Evolutionary conservation across 2,888 invertebrate genomes (phyloP), one percentile per base, ranked within the genome.

Genomic region (Brachyopa scutellaris): DNA sequence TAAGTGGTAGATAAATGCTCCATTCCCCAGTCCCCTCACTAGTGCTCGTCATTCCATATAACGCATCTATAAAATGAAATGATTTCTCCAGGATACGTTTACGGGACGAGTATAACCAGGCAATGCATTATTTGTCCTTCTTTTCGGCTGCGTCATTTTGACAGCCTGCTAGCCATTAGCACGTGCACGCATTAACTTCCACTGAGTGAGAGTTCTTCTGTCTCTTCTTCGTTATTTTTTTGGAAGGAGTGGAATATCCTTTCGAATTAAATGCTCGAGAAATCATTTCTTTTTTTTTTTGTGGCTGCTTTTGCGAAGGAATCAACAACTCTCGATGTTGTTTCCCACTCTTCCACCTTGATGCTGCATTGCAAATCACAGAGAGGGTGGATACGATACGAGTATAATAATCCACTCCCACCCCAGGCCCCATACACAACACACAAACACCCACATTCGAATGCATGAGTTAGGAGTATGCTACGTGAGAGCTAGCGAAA

Each of bases 101-200:
- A 53, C 26, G 3, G 4, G 4, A 26, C 26, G 26, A 26, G 26
- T 26, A 3, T 6, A n/a, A n/a, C n/a, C n/a, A n/a, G n/a, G n/a
- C n/a, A n/a, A n/a, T n/a, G n/a, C 36, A 53, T 53, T 42, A 42
- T 45, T 26, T 21, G 47, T 38, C 31, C 45, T 31, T 45, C 55
- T n/a, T n/a, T 5, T 26, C 26, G 26, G 57, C 45, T 64, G 66
- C 70, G 70, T 76, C 76, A 72, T 72, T 76, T 64, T 80, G 80
- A 74, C 76, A 82, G 76, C 53, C 82, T 61, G 70, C 61, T 77
- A 40, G 85, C 88, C 88, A 89, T 90, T 90, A 90, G 88, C 90
- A 90, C 90, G 90, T 90, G 90, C 89, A 89, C 87, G 87, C 88
- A 89, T 89, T 90, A 86, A 85, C 79, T 77, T 77, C 31, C 49